Evolutionary conservation across 2,113 vertebrate genomes (phyloP), one percentile per base, ranked within the genome.

Genomic region (Scophthalmus maximus): DNA sequence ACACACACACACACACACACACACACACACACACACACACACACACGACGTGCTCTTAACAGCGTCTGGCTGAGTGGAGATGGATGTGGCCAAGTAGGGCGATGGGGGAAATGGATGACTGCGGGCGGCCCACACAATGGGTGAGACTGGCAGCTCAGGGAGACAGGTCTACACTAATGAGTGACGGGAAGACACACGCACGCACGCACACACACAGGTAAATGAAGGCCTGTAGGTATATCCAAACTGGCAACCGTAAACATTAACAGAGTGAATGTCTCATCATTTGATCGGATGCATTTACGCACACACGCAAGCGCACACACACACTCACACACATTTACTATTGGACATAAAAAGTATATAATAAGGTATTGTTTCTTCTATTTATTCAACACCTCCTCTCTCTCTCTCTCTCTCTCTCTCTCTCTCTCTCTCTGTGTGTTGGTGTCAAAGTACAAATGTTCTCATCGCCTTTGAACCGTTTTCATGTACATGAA

Each of bases 161-260:
- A 79, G 89, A 91, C 81, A 64, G 69, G 61, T 78, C 44, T 32
- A 78, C 87, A 85, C 79, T 87, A 88, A 88, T 89, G 87, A 86
- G 73, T 82, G 65, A 82, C 76, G 81, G n/a, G 64, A 42, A 65
- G 11, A 68, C 58, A 59, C 34, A 44, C 18, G 60, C 59, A 65
- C 60, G 59, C 60, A 27, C 62, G 62, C 61, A 62, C 51, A 20
- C 59, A 36, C 47, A 66, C 63, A 73, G 70, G 68, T 75, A 82
- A 75, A 78, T 65, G 36, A 69, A 56, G 27, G 15, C 49, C 68
- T 71, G 57, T 59, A 67, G 38, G 56, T 34, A 73, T 34, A 73
- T 59, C 9, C 26, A 72, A 64, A 61, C n/a, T 10, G 30, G 14
- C 58, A 74, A 64, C 65, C 44, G 18, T 32, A 76, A 64, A 68